Evolutionary conservation across 2,888 invertebrate genomes (phyloP), one percentile per base, ranked within the genome.

Genomic region (Sialis fuliginosa): DNA sequence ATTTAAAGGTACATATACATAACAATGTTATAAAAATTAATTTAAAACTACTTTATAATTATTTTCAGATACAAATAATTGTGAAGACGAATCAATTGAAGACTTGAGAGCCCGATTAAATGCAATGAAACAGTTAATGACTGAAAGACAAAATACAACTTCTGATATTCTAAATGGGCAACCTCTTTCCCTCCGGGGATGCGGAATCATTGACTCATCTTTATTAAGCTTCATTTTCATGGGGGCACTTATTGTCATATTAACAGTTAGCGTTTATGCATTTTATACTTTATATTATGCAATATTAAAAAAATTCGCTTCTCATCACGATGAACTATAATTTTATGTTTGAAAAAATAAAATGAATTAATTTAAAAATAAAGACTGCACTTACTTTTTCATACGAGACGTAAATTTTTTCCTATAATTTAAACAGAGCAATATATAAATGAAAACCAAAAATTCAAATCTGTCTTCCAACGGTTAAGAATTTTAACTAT

Each of bases 191-290:
- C 41, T 34, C 42, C 34, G 67, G 71, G 40, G 33, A 6, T 32
- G 35, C n/a, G 77, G 73, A 39, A 78, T 88, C 59, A 87, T 89
- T 40, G 85, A 88, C 58, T 83, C 81, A 1, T 83, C 81, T 59
- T 85, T 89, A 59, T 68, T 90, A 0, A 86, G 86, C 56, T 75
- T 87, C 54, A 85, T 89, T 35, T 89, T 89, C 57, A 83, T 80
- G 1, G 77, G 81, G 0, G 85, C 86, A 1, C 68, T 89, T 4
- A 56, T 81, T 7, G 79, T 87, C 40, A 88, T 90, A 48, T 63
- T 88, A 6, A 77, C 81, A 55, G 88, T 89, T 39, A 86, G 87
- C 46, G 71, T 82, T 1, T 88, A 88, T 58, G 88, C 89, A 1
- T 90, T 90, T 61, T 85, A 86, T 56, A 87, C 85, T 62, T 69